phyloP scores from a whole-genome alignment of 2,797 vertebrate species.

The Enoplosus armatus region DNA sequence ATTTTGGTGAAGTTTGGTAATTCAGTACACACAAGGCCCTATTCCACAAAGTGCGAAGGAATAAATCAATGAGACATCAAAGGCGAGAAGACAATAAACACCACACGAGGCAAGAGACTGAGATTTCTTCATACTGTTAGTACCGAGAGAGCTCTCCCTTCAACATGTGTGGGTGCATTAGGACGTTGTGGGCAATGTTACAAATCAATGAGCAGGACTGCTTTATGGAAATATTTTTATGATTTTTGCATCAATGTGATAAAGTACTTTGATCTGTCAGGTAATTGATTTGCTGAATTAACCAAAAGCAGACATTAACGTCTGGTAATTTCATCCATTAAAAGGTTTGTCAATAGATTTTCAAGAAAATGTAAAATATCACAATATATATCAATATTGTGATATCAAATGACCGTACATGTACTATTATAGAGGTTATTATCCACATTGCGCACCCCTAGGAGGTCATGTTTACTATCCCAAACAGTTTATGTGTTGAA shows the following conservation, averaged over 20 bases:
- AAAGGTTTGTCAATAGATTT: background rate
- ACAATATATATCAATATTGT: background rate
- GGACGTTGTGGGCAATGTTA: conserved; percentile 5
- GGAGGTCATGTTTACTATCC: conserved; percentile 1
- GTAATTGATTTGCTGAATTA: background rate
- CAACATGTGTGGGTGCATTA: background rate
- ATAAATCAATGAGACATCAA: background rate
- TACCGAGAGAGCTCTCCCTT: background rate
- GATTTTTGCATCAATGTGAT: background rate
- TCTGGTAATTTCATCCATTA: background rate
- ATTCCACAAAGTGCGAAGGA: background rate
- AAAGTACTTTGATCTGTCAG: background rate
- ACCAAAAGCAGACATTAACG: background rate
- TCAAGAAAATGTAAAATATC: background rate
- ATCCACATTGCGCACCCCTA: background rate
- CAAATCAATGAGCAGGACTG: background rate
- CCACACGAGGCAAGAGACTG: background rate
- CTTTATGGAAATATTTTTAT: background rate
- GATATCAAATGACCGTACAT: background rate
- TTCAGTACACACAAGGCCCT: background rate
- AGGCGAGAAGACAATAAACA: background rate
- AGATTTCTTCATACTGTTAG: background rate
- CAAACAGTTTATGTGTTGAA: background rate
- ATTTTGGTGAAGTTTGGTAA: conserved; percentile 6
- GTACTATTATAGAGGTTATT: background rate